phyloP scores from a whole-genome alignment of 2,797 vertebrate species.

The Galagoides demidoff region DNA sequence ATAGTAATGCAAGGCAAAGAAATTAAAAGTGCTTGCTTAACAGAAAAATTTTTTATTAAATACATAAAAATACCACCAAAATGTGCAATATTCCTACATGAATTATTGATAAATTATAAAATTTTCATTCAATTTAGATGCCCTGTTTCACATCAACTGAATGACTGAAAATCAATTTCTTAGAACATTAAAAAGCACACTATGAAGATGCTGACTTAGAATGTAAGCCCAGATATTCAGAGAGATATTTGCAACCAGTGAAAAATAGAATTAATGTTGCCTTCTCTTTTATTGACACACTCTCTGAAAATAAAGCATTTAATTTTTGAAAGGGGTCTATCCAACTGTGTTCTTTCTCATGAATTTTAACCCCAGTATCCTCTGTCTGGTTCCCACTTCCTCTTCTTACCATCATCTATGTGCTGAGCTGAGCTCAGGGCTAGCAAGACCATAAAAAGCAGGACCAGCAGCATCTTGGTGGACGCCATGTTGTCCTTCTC shows the following conservation, averaged over 20 bases:
- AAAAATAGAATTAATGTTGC: not conserved
- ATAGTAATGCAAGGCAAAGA: not conserved
- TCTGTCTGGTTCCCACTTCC: not conserved
- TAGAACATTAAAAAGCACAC: not conserved
- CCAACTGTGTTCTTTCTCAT: not conserved
- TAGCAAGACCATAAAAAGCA: conserved; percentile 22
- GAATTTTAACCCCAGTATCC: not conserved
- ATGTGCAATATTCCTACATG: not conserved
- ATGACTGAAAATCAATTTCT: not conserved
- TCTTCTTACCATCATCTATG: not conserved
- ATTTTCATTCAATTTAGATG: not conserved
- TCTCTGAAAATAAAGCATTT: not conserved
- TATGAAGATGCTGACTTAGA: not conserved
- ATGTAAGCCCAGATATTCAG: not conserved
- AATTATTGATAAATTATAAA: not conserved
- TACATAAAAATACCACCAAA: not conserved
- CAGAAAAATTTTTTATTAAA: not conserved
- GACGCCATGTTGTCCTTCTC: conserved; percentile 20
- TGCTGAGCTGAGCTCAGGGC: conserved; percentile 41
- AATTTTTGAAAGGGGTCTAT: not conserved
- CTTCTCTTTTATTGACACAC: not conserved
- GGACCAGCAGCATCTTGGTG: conserved; percentile 35
- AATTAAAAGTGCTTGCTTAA: not conserved
- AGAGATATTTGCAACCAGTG: not conserved
- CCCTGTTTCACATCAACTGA: not conserved